Percentiles rank a stretch among this genome's conserved stretches.
phyloP scores from a whole-genome alignment of 2,888 invertebrate genomes.

The Drosophila suboccidentalis region DNA sequence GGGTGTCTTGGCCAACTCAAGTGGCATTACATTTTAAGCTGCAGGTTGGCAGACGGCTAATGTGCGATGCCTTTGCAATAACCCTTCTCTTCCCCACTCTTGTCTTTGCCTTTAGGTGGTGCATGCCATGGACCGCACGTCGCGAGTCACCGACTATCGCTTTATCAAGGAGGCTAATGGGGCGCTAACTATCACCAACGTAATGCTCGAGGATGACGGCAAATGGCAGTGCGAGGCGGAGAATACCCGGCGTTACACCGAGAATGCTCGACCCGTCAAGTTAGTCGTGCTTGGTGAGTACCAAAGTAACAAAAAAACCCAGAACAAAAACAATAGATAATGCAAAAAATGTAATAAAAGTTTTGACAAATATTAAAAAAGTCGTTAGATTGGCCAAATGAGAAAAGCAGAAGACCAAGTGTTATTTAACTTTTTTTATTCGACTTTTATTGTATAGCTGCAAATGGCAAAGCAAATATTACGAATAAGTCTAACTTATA shows the following conservation, averaged over 20 bases:
- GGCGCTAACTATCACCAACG: slow-evolving; percentile 85
- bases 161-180: slow-evolving; percentile 85
- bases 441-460: neutral
- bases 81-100: neutral
- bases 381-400: slow-evolving; percentile 47
- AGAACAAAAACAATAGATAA: slow-evolving; percentile 3
- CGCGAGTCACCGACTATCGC: slow-evolving; percentile 85
- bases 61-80: slow-evolving; percentile 14
- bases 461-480: neutral
- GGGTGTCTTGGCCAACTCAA: slow-evolving; percentile 24
- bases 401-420: neutral
- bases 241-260: slow-evolving; percentile 88
- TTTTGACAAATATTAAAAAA: slow-evolving; percentile 64
- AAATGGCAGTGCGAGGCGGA: slow-evolving; percentile 91
- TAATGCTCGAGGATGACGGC: slow-evolving; percentile 90
- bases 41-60: slow-evolving; percentile 22
- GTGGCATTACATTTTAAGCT: slow-evolving; percentile 63
- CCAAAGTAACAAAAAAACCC: slow-evolving; percentile 21
- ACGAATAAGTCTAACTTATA: too few species aligned
- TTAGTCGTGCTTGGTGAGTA: slow-evolving; percentile 89
- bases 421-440: neutral
- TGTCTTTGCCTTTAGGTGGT: slow-evolving; percentile 76
- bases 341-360: slow-evolving; percentile 30
- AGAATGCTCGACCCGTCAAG: slow-evolving; percentile 89
- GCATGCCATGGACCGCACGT: slow-evolving; percentile 85